phyloP scores from a whole-genome alignment of 2,797 vertebrate genomes.

The Sciurus carolinensis region DNA sequence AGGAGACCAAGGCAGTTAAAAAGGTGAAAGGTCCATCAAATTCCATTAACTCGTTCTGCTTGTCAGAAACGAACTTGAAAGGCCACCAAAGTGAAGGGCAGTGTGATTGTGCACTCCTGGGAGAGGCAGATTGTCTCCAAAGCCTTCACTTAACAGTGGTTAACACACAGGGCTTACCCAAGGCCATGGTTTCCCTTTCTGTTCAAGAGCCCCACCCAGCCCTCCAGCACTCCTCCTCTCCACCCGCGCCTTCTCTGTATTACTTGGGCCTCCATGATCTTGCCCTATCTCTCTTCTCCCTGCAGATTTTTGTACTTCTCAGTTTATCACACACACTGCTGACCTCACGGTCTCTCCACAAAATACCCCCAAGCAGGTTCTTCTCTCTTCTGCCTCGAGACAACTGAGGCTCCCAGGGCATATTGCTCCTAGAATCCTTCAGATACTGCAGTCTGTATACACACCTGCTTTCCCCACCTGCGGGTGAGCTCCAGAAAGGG shows the following conservation, averaged over 20 bases:
- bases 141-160: not conserved
- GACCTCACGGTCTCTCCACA: not conserved
- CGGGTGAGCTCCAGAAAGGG: not conserved
- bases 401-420: not conserved
- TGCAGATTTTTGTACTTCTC: not conserved
- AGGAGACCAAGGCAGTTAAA: conserved; percentile 4
- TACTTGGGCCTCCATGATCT: not conserved
- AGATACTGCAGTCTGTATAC: not conserved
- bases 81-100: not conserved
- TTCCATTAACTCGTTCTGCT: conserved; percentile 41
- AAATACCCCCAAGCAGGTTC: not conserved
- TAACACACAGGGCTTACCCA: not conserved
- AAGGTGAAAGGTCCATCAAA: conserved; percentile 25
- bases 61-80: not conserved
- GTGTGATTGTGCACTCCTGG: not conserved
- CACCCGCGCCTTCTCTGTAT: not conserved
- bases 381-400: not conserved
- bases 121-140: not conserved
- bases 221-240: not conserved
- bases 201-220: too few relatives aligned
- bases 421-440: not conserved
- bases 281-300: not conserved
- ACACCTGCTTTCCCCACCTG: not conserved
- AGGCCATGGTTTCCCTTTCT: not conserved
- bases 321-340: not conserved